phyloP scores from a whole-genome alignment of 2,113 vertebrate genomes.

The Etia nguti region DNA sequence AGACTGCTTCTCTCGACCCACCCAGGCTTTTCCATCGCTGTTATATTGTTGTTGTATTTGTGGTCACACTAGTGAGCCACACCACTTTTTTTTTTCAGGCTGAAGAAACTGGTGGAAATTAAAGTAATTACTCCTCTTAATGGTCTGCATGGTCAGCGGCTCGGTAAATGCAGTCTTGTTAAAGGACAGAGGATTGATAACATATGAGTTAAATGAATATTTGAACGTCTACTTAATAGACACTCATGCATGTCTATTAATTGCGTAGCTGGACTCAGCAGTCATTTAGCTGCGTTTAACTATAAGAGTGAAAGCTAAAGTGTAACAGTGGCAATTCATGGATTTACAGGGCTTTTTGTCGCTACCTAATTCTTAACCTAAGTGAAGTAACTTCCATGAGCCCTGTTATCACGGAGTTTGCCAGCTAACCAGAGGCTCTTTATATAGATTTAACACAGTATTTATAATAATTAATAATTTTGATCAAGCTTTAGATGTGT shows the following conservation, averaged over 20 bases:
- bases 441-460: neutral
- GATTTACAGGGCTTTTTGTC: neutral
- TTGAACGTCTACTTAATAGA: neutral
- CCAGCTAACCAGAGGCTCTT: neutral
- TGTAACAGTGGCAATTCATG: neutral
- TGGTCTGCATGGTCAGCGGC: neutral
- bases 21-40: constrained; percentile 6
- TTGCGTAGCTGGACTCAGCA: neutral
- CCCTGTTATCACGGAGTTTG: neutral
- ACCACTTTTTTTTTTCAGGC: neutral
- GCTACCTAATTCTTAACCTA: neutral
- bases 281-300: neutral
- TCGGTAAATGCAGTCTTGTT: neutral
- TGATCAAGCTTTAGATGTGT: neutral
- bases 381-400: neutral
- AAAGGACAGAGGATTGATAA: neutral
- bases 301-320: neutral
- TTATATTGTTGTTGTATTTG: constrained; percentile 21
- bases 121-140: neutral
- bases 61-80: constrained; percentile 46
- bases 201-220: neutral
- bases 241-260: neutral
- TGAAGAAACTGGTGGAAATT: neutral
- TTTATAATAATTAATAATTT: neutral
- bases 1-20: neutral